Percentiles rank a stretch among this genome's conserved stretches.
Evolutionary conservation across 2,888 invertebrate genomes (phyloP).

Genomic region (Conchocele bisecta): DNA sequence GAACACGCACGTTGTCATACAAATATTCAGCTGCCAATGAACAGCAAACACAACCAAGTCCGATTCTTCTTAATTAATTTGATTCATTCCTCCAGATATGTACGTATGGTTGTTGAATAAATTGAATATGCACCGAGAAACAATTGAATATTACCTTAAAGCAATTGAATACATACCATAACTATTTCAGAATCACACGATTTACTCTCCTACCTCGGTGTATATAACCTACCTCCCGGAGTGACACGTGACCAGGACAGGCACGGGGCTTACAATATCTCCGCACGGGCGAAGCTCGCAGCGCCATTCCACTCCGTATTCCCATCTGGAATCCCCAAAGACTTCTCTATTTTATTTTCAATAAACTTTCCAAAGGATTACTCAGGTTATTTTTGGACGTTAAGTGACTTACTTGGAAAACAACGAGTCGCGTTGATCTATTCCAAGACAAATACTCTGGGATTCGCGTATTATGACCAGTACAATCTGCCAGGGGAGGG

Average conservation of each 20-base stretch:
- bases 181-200: slow-evolving; percentile 67
- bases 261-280: slow-evolving; percentile 66
- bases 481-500: slow-evolving; percentile 40
- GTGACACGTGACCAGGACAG: slow-evolving; percentile 61
- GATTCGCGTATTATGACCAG: slow-evolving; percentile 58
- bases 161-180: no score
- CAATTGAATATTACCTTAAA: no score
- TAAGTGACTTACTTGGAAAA: slow-evolving; percentile 70
- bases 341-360: slow-evolving; percentile 72
- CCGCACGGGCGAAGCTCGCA: slow-evolving; percentile 67
- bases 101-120: no score
- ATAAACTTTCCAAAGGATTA: slow-evolving; percentile 54
- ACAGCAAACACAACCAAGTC: no score
- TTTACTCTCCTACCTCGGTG: slow-evolving; percentile 65
- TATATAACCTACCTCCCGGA: slow-evolving; percentile 71
- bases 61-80: no score
- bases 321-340: slow-evolving; percentile 67
- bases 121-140: no score
- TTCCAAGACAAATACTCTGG: slow-evolving; percentile 35
- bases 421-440: slow-evolving; percentile 65
- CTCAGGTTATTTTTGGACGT: slow-evolving; percentile 71
- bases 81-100: no score
- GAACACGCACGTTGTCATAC: no score
- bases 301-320: slow-evolving; percentile 67
- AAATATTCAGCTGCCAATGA: no score